A percentile compares a stretch with the other conserved stretches of the same genome.
Evolutionary conservation across 2,113 vertebrate genomes (phyloP).

Genomic region (Aphyosemion australe): DNA sequence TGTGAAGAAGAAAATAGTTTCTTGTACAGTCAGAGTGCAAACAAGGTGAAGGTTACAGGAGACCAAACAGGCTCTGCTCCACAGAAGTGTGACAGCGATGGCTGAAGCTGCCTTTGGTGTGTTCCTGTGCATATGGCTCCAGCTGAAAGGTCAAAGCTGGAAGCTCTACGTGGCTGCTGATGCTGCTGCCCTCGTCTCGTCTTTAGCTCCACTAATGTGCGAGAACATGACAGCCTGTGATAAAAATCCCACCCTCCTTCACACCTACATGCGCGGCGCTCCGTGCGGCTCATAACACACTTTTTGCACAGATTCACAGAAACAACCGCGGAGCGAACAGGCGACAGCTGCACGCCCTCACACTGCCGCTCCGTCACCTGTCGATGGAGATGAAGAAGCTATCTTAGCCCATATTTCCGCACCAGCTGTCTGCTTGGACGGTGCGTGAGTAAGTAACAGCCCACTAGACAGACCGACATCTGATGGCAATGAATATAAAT

Average conservation of each 20-base stretch:
- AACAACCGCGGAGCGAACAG: conserved; percentile 7
- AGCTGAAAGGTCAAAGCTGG: conserved; percentile 41
- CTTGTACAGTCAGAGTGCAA: conserved; percentile 40
- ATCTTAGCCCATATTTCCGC: conserved; percentile 53
- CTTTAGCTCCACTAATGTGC: conserved; percentile 54
- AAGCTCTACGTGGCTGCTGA: conserved; percentile 28
- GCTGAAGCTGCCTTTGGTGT: conserved; percentile 43
- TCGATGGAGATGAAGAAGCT: conserved; percentile 57
- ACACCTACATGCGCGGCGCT: conserved; percentile 39
- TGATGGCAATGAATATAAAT: conserved; percentile 61
- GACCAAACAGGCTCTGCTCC: conserved; percentile 1
- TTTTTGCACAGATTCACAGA: conserved; percentile 15
- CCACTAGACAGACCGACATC: conserved; percentile 35
- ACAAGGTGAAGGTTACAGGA: conserved; percentile 60
- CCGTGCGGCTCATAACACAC: conserved; percentile 19
- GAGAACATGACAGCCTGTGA: conserved; percentile 47
- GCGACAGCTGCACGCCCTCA: conserved; percentile 63
- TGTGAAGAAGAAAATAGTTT: conserved; percentile 65
- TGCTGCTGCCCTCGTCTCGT: conserved; percentile 18
- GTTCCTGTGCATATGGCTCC: conserved; percentile 17
- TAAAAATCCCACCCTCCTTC: conserved; percentile 53
- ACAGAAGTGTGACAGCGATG: conserved; percentile 43
- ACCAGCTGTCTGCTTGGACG: conserved; percentile 57
- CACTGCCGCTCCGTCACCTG: conserved; percentile 63
- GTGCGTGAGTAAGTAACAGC: conserved; percentile 28